Evolutionary conservation across 2,888 invertebrate genomes (phyloP).

Genomic region (Trisateles emortualis): DNA sequence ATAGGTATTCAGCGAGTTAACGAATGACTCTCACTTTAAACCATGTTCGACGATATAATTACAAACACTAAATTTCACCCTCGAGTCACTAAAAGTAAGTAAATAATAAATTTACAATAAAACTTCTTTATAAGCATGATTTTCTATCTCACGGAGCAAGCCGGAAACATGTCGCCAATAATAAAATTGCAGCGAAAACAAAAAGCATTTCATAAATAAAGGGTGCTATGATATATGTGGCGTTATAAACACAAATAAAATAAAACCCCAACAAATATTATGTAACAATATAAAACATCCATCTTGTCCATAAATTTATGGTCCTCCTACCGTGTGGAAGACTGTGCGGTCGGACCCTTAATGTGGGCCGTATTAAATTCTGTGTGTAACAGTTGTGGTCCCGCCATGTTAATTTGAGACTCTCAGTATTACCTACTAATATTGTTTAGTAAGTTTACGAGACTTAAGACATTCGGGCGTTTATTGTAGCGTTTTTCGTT

Average conservation of each 20-base stretch:
- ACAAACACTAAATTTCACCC: too few species aligned
- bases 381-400: constrained; percentile 48
- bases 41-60: too few species aligned
- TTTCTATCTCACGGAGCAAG: too few species aligned
- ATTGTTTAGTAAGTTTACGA: constrained; percentile 36
- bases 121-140: too few species aligned
- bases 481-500: constrained; percentile 13
- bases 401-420: constrained; percentile 48
- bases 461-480: constrained; percentile 6
- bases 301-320: constrained; percentile 21
- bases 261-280: neutral
- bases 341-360: constrained; percentile 45
- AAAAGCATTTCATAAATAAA: neutral
- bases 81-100: too few species aligned
- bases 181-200: neutral
- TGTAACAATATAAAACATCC: constrained; percentile 2
- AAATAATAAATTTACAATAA: too few species aligned
- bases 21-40: too few species aligned
- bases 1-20: too few species aligned
- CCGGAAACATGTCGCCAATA: neutral
- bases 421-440: constrained; percentile 42
- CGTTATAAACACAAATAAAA: neutral
- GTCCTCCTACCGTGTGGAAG: constrained; percentile 38
- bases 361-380: constrained; percentile 52
- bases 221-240: neutral